A percentile compares a stretch with the other conserved stretches of the same genome.
These are phyloP conservation scores for Monopterus albus DNA, from an alignment of 2,113 vertebrate species.

Conservation along the genomic window DNA sequence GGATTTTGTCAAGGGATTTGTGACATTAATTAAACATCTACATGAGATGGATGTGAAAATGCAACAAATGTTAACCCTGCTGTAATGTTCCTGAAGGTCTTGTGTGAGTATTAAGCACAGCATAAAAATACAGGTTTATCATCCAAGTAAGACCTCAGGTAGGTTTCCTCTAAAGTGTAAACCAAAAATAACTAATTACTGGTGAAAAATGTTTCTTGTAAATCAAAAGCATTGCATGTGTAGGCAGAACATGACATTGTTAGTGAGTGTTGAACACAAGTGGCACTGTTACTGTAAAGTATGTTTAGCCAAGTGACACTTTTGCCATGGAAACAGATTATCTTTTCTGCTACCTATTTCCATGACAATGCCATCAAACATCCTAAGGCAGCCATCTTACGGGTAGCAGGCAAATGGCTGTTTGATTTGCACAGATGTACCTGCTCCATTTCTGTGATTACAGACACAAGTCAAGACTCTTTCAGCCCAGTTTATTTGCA, in stretches of 20 bases:
- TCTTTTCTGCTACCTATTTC: slow-evolving; percentile 59
- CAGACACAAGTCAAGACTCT: not conserved
- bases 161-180: not conserved
- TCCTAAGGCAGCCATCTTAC: slow-evolving; percentile 58
- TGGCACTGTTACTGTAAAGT: slow-evolving; percentile 52
- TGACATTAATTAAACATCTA: slow-evolving; percentile 68
- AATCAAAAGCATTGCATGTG: slow-evolving; percentile 38
- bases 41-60: slow-evolving; percentile 39
- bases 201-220: slow-evolving; percentile 8
- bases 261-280: slow-evolving; percentile 60
- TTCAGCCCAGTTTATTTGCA: not conserved
- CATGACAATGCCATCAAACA: slow-evolving; percentile 71
- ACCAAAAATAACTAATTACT: slow-evolving; percentile 14
- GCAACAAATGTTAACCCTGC: slow-evolving; percentile 19
- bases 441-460: slow-evolving; percentile 6
- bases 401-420: slow-evolving; percentile 23
- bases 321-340: slow-evolving; percentile 76
- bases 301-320: slow-evolving; percentile 67
- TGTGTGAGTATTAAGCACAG: not conserved
- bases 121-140: slow-evolving; percentile 6
- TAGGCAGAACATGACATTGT: slow-evolving; percentile 68
- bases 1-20: slow-evolving; percentile 56
- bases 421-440: slow-evolving; percentile 36
- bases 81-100: slow-evolving; percentile 8
- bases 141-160: not conserved